Base-by-base conservation (phyloP, 2,113 vertebrate genomes). In the Sialia sialis region DNA sequence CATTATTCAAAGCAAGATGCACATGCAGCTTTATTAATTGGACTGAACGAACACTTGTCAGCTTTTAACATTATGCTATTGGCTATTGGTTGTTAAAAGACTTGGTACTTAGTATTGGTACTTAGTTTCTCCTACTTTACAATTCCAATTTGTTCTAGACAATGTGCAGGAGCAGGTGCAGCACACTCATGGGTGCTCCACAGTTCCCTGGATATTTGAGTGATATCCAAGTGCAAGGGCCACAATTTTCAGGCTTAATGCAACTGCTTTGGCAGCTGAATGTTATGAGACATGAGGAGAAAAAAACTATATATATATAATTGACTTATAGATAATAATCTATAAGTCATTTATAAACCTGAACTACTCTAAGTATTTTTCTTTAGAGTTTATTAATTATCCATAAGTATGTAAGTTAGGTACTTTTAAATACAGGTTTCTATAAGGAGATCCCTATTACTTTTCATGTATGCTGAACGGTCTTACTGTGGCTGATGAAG, bases 181-280 rank as follows among this genome's bases (percentile, higher is more conserved):
- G 3, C 0, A 0, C 12, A 26, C 9, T 13, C 4, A 19, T 6
- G 8, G 41, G 6, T 62, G 34, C 16, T 59, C 8, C 26, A 19
- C 21, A 56, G 8, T 30, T 49, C 14, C 38, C 21, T 32, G 7
- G 22, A 18, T 5, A 54, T 64, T 27, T 8, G 4, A 60, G 6
- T 22, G 10, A 66, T 44, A 48, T 29, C 4, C 13, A 46, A 32
- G 38, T 20, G 32, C 30, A 77, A 69, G 4, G 5, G 4, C 6
- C 21, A 48, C 17, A 64, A 11, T 6, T 64, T 80, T 19, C 29
- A 38, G 16, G 25, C 27, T 60, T 32, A 56, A 2, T 36, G 8
- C 1, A 83, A 39, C 15, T 51, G 11, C 15, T 70, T 90, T 75
- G 63, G 34, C 7, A 67, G 17, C 13, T 75, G 38, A 59, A 41